Base-by-base conservation (phyloP, 2,797 vertebrate genomes). In the Sphaeramia orbicularis region DNA sequence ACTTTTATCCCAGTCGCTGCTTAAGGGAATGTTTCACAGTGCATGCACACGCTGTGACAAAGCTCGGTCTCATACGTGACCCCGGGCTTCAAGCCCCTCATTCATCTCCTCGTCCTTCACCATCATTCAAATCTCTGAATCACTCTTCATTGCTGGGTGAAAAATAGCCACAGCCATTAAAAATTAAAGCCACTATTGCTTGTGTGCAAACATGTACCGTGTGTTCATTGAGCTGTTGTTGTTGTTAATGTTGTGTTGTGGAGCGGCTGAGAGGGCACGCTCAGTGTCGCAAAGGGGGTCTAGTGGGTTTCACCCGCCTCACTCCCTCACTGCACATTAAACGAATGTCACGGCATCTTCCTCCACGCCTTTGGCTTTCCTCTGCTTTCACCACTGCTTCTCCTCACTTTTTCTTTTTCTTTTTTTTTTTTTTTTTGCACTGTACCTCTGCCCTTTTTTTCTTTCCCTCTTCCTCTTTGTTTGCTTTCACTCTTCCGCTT, bases 141-240 rank as follows among this genome's bases (percentile, higher is more conserved):
- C 77, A 63, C 75, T 83, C 75, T 70, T 48, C 2, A 13, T 70
- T 2, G 52, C 54, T 58, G 74, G 53, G 11, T 77, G 59, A 79
- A 89, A 40, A 92, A 85, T 81, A 89, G 78, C 65, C 32, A 5
- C 71, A 18, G 74, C 61, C 79, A 82, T 91, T 79, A 90, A 90
- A 87, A 14, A 81, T 90, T 83, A 79, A 90, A 87, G 43, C 72
- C 65, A 68, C 76, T 62, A 61, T 77, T 51, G 80, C 76, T 53
- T 67, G 84, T 87, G 84, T 86, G 85, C 76, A 80, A 79, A 83
- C 82, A 67, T 37, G 62, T 62, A 27, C 58, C 7, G 44, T 57
- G 65, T 35, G 62, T 36, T 60, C 54, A 24, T 56, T 41, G 63
- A 49, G 51, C 56, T 65, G 71, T 16, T 71, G 75, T 21, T 81